These are phyloP conservation scores for Semnornis frantzii DNA, from an alignment of 2,113 vertebrate species.

Conservation along the genomic window DNA sequence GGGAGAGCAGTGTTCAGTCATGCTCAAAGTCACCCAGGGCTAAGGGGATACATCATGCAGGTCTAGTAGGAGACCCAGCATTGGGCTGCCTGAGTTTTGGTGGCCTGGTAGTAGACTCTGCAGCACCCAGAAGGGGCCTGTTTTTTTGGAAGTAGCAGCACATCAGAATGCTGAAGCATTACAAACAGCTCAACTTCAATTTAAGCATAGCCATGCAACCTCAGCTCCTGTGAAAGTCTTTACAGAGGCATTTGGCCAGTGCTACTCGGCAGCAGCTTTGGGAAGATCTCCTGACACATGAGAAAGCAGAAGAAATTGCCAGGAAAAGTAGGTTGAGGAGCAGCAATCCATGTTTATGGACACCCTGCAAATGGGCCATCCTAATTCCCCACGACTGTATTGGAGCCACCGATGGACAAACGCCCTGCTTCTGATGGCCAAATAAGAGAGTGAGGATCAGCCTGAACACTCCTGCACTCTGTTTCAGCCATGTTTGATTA, in stretches of 20 bases:
- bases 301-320: slow-evolving; percentile 30
- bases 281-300: slow-evolving; percentile 27
- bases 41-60: background rate
- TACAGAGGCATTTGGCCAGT: slow-evolving; percentile 11
- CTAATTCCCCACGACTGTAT: background rate
- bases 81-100: background rate
- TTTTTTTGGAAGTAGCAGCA: background rate
- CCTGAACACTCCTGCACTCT: background rate
- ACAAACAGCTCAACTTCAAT: background rate
- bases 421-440: slow-evolving; percentile 34
- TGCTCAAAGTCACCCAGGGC: background rate
- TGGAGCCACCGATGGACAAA: background rate
- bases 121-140: background rate
- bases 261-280: background rate
- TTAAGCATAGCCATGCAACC: background rate
- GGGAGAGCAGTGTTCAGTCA: background rate
- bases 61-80: background rate
- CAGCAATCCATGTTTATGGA: slow-evolving; percentile 27
- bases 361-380: background rate
- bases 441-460: background rate
- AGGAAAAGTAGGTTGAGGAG: slow-evolving; percentile 37
- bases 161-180: background rate
- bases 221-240: slow-evolving; percentile 46
- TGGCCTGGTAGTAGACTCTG: background rate
- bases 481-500: slow-evolving; percentile 26